Evolutionary conservation across 1,140 invertebrate genomes (phyloP).

Genomic region (Drosophila mauritiana): DNA sequence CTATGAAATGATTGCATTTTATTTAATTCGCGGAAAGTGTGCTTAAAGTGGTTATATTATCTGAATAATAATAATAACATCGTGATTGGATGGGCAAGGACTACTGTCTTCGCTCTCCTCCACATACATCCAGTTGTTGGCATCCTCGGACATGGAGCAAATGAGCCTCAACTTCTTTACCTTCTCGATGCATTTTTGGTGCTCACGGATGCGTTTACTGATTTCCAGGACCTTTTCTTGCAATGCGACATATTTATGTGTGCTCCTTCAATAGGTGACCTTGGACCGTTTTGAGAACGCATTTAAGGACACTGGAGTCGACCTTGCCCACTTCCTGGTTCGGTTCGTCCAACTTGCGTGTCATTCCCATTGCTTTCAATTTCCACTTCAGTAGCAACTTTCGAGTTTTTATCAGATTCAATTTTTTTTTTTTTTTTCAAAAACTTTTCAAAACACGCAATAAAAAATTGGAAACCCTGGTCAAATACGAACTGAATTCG

Average conservation of each 20-base stretch:
- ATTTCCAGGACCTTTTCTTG: not conserved
- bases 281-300: not conserved
- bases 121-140: not conserved
- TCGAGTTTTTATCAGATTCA: no score
- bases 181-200: not conserved
- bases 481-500: not conserved
- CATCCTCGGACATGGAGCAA: not conserved
- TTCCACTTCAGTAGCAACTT: not conserved
- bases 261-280: not conserved
- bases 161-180: not conserved
- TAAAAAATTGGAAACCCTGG: not conserved
- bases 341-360: no score
- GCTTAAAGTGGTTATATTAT: not conserved
- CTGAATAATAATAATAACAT: not conserved
- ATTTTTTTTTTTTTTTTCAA: no score
- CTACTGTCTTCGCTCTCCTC: not conserved
- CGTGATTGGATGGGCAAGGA: not conserved
- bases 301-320: not conserved
- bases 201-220: not conserved
- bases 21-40: no score
- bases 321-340: not conserved
- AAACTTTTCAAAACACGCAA: no score
- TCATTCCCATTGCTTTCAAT: no score
- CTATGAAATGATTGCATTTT: no score
- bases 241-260: not conserved